A percentile compares a stretch with the other conserved stretches of the same genome.
phyloP scores from a whole-genome alignment of 2,797 vertebrate species.

The Rhabdomys pumilio region DNA sequence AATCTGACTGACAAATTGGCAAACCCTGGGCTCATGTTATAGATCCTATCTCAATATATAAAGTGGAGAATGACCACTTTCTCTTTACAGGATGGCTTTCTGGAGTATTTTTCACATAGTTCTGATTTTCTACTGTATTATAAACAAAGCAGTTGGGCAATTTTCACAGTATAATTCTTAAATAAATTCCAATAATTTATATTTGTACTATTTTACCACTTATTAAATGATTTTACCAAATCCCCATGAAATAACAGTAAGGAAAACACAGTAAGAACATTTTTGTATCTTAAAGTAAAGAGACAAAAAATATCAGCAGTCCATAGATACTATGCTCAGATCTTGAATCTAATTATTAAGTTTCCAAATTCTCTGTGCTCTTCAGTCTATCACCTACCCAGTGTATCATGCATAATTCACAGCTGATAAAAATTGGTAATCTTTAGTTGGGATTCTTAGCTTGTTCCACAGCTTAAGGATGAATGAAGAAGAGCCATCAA shows the following conservation, averaged over 20 bases:
- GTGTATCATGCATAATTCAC: not conserved
- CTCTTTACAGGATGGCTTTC: not conserved
- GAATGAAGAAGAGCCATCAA: not conserved
- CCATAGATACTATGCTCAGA: not conserved
- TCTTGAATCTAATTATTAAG: not conserved
- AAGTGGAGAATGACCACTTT: not conserved
- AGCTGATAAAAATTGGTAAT: not conserved
- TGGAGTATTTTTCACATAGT: not conserved
- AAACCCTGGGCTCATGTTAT: not conserved
- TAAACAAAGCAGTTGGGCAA: not conserved
- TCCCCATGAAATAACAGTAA: not conserved
- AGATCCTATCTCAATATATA: not conserved
- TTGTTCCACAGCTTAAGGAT: not conserved
- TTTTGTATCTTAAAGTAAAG: not conserved
- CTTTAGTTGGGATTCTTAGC: not conserved
- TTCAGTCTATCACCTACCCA: not conserved
- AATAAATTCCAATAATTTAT: not conserved
- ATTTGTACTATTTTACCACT: constrained; percentile 7
- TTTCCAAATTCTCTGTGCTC: not conserved
- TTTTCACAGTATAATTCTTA: not conserved
- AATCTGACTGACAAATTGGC: not conserved
- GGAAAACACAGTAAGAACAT: not conserved
- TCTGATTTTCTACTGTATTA: not conserved
- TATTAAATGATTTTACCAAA: constrained; percentile 11
- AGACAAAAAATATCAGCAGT: not conserved